Base-by-base conservation (phyloP, 2,888 invertebrate species). In the Entomobrya proxima region DNA sequence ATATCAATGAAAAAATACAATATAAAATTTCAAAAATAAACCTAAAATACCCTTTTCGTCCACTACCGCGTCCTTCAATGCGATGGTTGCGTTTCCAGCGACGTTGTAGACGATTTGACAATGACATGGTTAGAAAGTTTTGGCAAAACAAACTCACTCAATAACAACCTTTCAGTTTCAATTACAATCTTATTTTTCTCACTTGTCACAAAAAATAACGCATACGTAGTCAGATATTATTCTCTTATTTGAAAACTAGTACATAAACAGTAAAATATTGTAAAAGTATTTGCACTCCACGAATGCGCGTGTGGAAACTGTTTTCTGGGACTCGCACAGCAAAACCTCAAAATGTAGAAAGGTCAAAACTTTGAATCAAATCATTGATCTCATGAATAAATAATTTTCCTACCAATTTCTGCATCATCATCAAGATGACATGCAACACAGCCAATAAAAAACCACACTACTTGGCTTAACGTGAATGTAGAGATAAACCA, bases 11-110 rank as follows among this genome's bases (percentile, higher is more conserved):
- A 40, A 40, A 15, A 11, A 18, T 55, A 55, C 18, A 24, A 55
- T 11, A n/a, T 55, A 55, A 24, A 24, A 4, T 3, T 64, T 64
- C 5, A 37, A 21, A 32, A 4, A n/a, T 24, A 2, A 7, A 37
- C n/a, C n/a, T n/a, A 21, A 79, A 47, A 44, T 84, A 84, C 84
- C 84, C 77, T 69, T 72, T 77, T 30, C 55, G 77, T 37, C 76
- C 83, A 47, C n/a, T n/a, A n/a, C 61, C 58, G 13, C 75, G 83
- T 75, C 69, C 69, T 15, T 44, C 69, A 15, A 84, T 84, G 58
- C 77, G 69, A 27, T 84, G 84, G 58, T 77, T 84, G 9, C 84
- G 84, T 47, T 84, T 84, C 84, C 84, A 84, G 55, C 84, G 69
- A 9, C 84, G 77, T 2, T 84, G 84, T 15, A 84, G 67, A 30